phyloP scores from a whole-genome alignment of 1,140 invertebrate species.

The Thalassaphorura encarpata region DNA sequence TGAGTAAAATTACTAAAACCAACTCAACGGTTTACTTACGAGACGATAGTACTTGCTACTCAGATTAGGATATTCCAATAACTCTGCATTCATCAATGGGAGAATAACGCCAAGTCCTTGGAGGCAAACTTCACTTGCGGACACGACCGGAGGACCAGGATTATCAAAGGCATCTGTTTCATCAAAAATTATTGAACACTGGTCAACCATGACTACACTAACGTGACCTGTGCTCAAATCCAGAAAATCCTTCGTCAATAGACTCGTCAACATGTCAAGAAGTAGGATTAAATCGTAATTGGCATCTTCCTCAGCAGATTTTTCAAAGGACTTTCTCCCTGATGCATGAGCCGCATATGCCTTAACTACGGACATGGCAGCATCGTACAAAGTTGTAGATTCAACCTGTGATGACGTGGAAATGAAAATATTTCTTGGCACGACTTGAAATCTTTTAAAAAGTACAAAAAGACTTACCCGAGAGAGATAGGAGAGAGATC shows the following conservation, averaged over 20 bases:
- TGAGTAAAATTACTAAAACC: no score
- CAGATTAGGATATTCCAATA: constrained; percentile 58
- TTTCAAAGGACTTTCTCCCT: constrained; percentile 41
- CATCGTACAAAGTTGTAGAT: constrained; percentile 49
- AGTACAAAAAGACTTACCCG: constrained; percentile 37
- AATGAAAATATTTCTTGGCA: neutral
- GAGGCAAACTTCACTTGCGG: constrained; percentile 54
- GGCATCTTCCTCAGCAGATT: constrained; percentile 53
- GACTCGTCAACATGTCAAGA: constrained; percentile 57
- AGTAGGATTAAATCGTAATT: constrained; percentile 60
- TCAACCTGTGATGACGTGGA: constrained; percentile 44
- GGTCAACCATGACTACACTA: constrained; percentile 9
- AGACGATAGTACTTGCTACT: constrained; percentile 47
- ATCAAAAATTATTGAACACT: constrained; percentile 7
- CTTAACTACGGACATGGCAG: constrained; percentile 52
- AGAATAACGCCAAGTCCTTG: constrained; percentile 60
- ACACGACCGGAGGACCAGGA: constrained; percentile 35
- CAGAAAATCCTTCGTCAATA: constrained; percentile 60
- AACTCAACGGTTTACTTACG: constrained; percentile 7
- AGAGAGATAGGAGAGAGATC: constrained; percentile 34
- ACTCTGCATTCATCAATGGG: constrained; percentile 62
- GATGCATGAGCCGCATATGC: constrained; percentile 56
- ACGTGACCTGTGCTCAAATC: constrained; percentile 43
- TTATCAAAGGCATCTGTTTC: constrained; percentile 25
- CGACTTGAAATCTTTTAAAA: constrained; percentile 1